Percentiles rank a stretch among this genome's conserved stretches.
Evolutionary conservation across 2,797 vertebrate genomes (phyloP).

Genomic region (Pyrocephalus nanus): DNA sequence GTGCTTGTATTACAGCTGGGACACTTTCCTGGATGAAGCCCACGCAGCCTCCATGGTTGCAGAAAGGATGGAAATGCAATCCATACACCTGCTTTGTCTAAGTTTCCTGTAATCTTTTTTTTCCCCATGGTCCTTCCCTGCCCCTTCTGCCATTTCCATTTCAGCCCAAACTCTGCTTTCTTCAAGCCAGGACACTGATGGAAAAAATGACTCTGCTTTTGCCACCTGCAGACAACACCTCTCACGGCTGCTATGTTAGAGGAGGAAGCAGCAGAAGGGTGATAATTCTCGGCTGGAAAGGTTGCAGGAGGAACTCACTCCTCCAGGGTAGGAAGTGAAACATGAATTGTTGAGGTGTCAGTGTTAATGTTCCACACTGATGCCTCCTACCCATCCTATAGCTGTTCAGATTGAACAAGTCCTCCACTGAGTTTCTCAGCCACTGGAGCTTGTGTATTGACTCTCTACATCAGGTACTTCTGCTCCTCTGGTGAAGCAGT

Average conservation of each 20-base stretch:
- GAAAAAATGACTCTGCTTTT: not conserved
- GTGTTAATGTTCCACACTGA: not conserved
- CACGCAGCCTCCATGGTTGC: not conserved
- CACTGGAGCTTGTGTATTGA: not conserved
- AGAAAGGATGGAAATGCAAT: not conserved
- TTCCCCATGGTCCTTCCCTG: not conserved
- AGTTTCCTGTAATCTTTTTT: not conserved
- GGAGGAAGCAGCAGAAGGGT: not conserved
- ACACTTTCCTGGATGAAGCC: not conserved
- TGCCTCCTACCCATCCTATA: not conserved
- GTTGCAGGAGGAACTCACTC: not conserved
- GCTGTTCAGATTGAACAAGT: not conserved
- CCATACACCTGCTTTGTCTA: not conserved
- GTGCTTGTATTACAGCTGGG: not conserved
- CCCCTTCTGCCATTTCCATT: conserved; percentile 6
- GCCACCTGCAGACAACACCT: not conserved
- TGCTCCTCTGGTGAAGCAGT: not conserved
- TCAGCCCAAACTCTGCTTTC: not conserved
- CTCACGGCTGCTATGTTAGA: not conserved
- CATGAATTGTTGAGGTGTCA: not conserved
- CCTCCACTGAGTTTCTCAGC: not conserved
- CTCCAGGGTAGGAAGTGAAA: conserved; percentile 10
- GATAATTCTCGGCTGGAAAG: not conserved
- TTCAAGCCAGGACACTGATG: not conserved
- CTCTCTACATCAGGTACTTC: not conserved